Percentiles rank a stretch among this genome's conserved stretches.
These are phyloP conservation scores for Thunnus thynnus DNA, from an alignment of 2,113 vertebrate genomes.

Conservation along the genomic window DNA sequence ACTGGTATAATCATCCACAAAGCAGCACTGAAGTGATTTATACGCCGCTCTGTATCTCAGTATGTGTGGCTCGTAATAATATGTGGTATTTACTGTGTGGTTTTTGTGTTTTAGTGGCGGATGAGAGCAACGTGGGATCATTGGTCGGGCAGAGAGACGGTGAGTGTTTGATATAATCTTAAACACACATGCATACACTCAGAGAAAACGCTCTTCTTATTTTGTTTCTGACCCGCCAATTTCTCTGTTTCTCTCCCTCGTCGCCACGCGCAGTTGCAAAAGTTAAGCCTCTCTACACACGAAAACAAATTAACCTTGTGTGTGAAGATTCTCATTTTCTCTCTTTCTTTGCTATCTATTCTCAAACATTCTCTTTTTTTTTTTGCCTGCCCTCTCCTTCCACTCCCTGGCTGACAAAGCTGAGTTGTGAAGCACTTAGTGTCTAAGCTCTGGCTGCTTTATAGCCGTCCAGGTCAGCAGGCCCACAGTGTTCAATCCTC, in stretches of 20 bases:
- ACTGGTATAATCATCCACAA: conserved; percentile 32
- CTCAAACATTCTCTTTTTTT: not conserved
- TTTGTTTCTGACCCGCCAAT: conserved; percentile 8
- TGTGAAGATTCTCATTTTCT: conserved; percentile 8
- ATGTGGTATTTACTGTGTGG: conserved; percentile 28
- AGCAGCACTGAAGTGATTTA: conserved; percentile 3
- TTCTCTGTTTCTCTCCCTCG: not conserved
- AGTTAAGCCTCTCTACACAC: not conserved
- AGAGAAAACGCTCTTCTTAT: not conserved
- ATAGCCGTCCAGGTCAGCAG: conserved; percentile 61
- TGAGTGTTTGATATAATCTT: conserved; percentile 49
- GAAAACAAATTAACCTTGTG: not conserved
- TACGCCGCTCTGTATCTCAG: not conserved
- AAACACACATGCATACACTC: conserved; percentile 1
- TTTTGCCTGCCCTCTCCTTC: not conserved
- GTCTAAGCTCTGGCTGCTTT: conserved; percentile 62
- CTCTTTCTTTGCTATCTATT: not conserved
- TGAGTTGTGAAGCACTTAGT: conserved; percentile 72
- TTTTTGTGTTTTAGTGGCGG: conserved; percentile 85
- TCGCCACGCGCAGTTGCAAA: not conserved
- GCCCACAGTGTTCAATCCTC: conserved; percentile 55
- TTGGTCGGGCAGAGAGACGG: conserved; percentile 80
- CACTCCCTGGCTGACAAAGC: conserved; percentile 46
- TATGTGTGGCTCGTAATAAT: not conserved
- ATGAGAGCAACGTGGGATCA: conserved; percentile 91